Percentiles rank a stretch among this genome's conserved stretches.
Conservation (phyloP, 1,140 invertebrate species). For the Laodelphax striatellus region DNA sequence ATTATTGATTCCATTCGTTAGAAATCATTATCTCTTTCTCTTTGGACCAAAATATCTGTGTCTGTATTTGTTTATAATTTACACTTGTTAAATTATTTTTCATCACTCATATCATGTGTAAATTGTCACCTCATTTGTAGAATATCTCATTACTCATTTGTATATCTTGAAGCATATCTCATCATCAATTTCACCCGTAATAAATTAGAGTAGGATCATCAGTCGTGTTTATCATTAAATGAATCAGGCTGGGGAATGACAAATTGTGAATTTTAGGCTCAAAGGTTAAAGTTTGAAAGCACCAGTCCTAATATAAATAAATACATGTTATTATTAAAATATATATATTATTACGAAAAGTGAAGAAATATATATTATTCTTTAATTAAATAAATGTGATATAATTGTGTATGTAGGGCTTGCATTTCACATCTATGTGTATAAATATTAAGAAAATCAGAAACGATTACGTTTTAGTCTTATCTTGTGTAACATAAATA, state of each 20-base stretch:
- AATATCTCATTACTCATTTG: not conserved
- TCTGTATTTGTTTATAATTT: no score
- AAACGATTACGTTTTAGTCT: not conserved
- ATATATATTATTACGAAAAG: slow-evolving; percentile 8
- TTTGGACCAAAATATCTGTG: no score
- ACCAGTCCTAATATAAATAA: slow-evolving; percentile 6
- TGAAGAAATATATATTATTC: slow-evolving; percentile 9
- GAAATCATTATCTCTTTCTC: no score
- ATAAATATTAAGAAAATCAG: not conserved
- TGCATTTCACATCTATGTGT: slow-evolving; percentile 21
- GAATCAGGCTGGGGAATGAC: slow-evolving; percentile 6
- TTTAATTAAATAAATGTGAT: slow-evolving; percentile 23
- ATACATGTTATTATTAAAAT: slow-evolving; percentile 17
- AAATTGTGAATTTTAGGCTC: slow-evolving; percentile 1
- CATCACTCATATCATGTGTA: not conserved
- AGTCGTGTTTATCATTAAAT: not conserved
- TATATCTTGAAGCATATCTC: not conserved
- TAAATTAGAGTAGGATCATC: not conserved
- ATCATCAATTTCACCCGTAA: not conserved
- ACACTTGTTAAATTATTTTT: no score
- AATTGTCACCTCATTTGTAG: not conserved
- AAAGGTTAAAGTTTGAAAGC: slow-evolving; percentile 1
- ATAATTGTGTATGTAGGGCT: slow-evolving; percentile 24
- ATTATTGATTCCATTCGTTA: no score
- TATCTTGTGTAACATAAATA: slow-evolving; percentile 21